Conservation (phyloP, 2,113 vertebrate species). For the Platichthys stellatus region DNA sequence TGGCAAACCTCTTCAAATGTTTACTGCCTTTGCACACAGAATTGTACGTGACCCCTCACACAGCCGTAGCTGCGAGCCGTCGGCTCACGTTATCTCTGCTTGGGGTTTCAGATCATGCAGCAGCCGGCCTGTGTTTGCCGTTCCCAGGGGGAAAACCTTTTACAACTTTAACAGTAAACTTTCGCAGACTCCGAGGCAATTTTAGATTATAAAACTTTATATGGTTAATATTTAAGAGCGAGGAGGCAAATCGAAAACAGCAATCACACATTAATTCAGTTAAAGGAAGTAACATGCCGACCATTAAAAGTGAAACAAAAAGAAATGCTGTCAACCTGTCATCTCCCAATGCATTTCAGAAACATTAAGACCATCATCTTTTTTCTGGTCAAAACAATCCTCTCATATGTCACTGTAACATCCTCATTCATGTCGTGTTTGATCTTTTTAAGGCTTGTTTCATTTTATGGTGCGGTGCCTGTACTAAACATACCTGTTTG, state of each 20-base stretch:
- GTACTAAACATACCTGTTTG: too few species aligned
- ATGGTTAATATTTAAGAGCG: not conserved
- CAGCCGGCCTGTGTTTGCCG: not conserved
- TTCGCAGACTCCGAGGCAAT: not conserved
- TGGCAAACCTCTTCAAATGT: constrained; percentile 9
- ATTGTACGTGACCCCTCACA: constrained; percentile 4
- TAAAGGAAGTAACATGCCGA: too few species aligned
- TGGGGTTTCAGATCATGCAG: constrained; percentile 14
- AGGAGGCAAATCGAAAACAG: not conserved
- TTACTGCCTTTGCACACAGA: constrained; percentile 1
- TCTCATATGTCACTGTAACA: not conserved
- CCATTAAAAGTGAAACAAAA: not conserved
- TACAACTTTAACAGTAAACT: not conserved
- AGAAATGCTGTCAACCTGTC: not conserved
- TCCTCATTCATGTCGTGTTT: not conserved
- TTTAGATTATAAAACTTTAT: constrained; percentile 9
- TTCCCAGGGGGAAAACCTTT: constrained; percentile 7
- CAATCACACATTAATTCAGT: too few species aligned
- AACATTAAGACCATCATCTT: not conserved
- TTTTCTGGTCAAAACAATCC: not conserved
- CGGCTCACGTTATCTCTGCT: not conserved
- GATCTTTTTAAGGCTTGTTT: not conserved
- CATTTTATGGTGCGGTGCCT: not conserved
- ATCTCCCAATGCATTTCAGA: not conserved
- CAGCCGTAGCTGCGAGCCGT: not conserved